Percentiles rank a stretch among this genome's conserved stretches.
phyloP scores from a whole-genome alignment of 2,113 vertebrate genomes.

The Heterocephalus glaber region DNA sequence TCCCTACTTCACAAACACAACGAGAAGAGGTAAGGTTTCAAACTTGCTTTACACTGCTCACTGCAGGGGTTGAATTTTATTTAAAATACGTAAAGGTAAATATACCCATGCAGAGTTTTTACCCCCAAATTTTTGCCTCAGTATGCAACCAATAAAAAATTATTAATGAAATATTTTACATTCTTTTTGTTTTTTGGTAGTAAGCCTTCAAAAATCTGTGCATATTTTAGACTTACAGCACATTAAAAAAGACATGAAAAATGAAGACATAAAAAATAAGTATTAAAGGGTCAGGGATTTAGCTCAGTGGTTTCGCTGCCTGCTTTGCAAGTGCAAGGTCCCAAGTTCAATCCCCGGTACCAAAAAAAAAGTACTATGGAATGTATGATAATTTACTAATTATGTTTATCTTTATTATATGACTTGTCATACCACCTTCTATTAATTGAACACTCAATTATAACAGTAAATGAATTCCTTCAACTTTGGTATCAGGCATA shows the following conservation, averaged over 20 bases:
- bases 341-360: no score
- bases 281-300: no score
- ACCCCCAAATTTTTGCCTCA: neutral
- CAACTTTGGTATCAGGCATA: neutral
- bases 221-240: neutral
- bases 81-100: slow-evolving; percentile 5
- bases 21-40: neutral
- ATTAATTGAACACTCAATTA: neutral
- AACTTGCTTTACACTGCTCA: neutral
- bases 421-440: neutral
- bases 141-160: neutral
- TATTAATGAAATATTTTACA: neutral
- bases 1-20: neutral
- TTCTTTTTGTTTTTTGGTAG: neutral
- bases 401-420: slow-evolving; percentile 8
- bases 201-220: slow-evolving; percentile 2
- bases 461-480: neutral
- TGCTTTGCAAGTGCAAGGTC: no score
- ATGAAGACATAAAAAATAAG: neutral
- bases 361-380: neutral
- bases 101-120: neutral
- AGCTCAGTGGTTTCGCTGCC: no score
- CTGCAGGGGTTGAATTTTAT: neutral
- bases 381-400: neutral
- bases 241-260: neutral